Evolutionary conservation across 92 coral and sea anemone genomes (phyloP), one percentile per base, ranked within the genome.

Genomic region (Anthopleura xanthogrammica): DNA sequence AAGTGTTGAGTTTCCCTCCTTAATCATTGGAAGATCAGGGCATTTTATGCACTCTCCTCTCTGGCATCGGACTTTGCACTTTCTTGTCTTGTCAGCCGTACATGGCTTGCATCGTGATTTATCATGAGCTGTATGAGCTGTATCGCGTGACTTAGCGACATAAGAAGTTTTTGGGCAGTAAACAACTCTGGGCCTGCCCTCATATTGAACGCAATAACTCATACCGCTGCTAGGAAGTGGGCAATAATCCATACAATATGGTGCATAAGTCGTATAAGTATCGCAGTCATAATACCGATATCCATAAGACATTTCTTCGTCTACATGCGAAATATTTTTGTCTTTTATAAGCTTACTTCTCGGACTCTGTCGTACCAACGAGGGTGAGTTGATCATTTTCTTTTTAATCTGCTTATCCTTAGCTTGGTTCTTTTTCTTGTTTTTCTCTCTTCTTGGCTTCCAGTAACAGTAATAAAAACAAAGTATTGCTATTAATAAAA

Each of bases 381-480:
- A 60, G 11, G 64, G 76, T 17, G 41, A 13, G 36, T 29, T 29
- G 42, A 76, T 16, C 23, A 14, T 68, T 16, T 36, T 46, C 41
- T 60, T 23, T 12, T 23, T 42, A n/a, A 50, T 74, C 20, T 46
- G 10, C 64, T 60, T 74, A 14, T 17, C 1, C 5, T 66, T 14
- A 50, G 70, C 75, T n/a, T 41, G 16, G 4, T 76, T 80, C 55
- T 71, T 72, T 60, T 58, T 4, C 58, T 72, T 79, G 41, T 80
- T 72, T 65, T 43, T 39, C 76, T 80, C 72, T 57, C 64, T 80
- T 46, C 78, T 80, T 16, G 89, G 89, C 79, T 86, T 86, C 85
- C 85, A 86, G 81, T 86, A 81, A 48, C 89, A 86, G 76, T 86
- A 86, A 50, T 86, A 86, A 23, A n/a, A 80, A 41, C 85, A 86